Evolutionary conservation across 1,140 invertebrate species (phyloP), one percentile per base, ranked within the genome.

Genomic region (Mylabris phalerata): DNA sequence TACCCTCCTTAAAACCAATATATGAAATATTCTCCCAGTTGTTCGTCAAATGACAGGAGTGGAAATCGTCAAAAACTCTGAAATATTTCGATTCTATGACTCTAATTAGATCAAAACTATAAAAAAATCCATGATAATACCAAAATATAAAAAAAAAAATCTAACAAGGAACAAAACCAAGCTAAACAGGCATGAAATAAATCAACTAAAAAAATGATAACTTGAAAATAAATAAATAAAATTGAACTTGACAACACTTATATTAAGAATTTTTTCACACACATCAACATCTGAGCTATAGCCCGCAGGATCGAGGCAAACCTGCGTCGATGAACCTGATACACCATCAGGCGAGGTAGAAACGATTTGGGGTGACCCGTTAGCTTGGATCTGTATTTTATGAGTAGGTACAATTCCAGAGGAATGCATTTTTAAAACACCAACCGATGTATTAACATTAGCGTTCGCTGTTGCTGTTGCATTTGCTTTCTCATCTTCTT

Each of bases 401-500:
- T 77, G 75, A 56, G 74, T 77, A 13, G 70, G 71, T 45, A 74
- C 71, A 50, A 73, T 72, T n/a, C 71, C 75, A 72, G 79, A 79
- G 63, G 76, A 74, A 73, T 80, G 79, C 74, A 83, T 78, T 73
- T 83, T 83, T 75, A 84, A 76, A 64, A 85, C 83, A 65, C 81
- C 80, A 72, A 86, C 80, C 78, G 84, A 80, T 59, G 62, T 71
- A 71, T 73, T 69, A 62, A 74, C 71, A 71, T 70, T 74, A 52
- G 74, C 70, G 55, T 75, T 75, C 38, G 75, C 70, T 51, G 74
- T 79, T 42, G 78, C 75, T 19, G 77, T 66, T 6, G 77, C 75
- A 60, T 79, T 80, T 6, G 79, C 78, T 64, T 91, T 90, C 54
- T 93, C 91, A 46, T 94, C 90, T 50, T 95, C 92, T 70, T 96